Conservation (phyloP, 2,113 vertebrate species). For the Paramormyrops kingsleyae region DNA sequence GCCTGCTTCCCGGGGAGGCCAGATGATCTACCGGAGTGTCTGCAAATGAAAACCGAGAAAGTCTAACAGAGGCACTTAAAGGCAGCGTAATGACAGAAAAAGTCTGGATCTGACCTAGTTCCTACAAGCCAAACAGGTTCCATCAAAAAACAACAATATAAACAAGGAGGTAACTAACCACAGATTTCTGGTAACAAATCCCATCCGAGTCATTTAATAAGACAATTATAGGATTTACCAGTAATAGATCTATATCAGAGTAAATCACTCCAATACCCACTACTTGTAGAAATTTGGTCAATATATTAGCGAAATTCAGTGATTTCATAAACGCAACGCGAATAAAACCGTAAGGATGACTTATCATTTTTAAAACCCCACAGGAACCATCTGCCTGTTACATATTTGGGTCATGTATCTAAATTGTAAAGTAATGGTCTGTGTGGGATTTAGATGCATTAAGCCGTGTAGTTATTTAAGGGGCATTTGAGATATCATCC, state of each 20-base stretch:
- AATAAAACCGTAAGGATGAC: background rate
- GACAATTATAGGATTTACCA: background rate
- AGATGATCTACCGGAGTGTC: background rate
- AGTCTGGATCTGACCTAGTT: background rate
- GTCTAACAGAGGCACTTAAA: background rate
- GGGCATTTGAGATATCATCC: background rate
- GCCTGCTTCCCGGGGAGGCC: background rate
- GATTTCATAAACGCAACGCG: background rate
- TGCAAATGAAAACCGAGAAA: background rate
- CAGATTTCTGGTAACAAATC: background rate
- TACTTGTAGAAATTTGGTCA: background rate
- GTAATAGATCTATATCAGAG: background rate
- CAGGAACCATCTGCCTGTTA: background rate
- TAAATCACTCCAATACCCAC: background rate
- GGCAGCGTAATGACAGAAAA: background rate
- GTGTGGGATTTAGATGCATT: background rate
- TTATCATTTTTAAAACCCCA: background rate
- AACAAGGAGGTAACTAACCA: background rate
- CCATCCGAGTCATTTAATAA: background rate
- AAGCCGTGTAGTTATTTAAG: background rate
- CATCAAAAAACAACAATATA: background rate
- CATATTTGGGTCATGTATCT: background rate
- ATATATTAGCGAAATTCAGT: background rate
- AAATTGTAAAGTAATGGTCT: background rate
- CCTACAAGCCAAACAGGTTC: background rate